Base-by-base conservation (phyloP, 1,140 invertebrate genomes). In the Anastrepha ludens region DNA sequence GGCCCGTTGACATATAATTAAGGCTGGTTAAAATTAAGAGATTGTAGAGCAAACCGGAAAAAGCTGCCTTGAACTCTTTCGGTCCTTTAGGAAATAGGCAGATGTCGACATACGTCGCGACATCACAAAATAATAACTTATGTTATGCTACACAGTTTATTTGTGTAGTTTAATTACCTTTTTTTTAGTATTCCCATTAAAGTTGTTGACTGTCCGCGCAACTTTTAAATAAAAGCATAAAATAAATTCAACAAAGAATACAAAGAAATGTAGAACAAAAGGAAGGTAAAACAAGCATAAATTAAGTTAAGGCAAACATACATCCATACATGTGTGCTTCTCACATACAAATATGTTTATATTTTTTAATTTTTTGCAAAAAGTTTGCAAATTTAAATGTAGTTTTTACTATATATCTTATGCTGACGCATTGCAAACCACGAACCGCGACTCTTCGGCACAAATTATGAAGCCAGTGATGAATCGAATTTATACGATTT, bases 401-500 rank as follows among this genome's bases (percentile, higher is more conserved):
- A 17, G 67, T 74, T 74, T 44, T 41, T 74, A 6, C 67, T 41
- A 74, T 44, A 20, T 7, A 44, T 3, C 7, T 44, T 1, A 41
- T 29, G 9, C 9, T 15, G 7, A 13, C 60, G 39, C 65, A 39
- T 44, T 17, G 39, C 29, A 55, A 55, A 55, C 50, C 11, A 55
- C 1, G 3, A 55, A 55, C 39, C 39, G 39, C 41, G 1, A 70
- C 65, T 13, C 11, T 41, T 3, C 44, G 17, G 41, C 15, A 44
- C 64, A 67, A 8, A 39, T 55, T 55, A 8, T 13, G 64, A 11
- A 13, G 39, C 17, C 17, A 47, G 67, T 44, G 41, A 74, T 44
- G 44, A 74, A 74, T 74, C 13, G 67, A 74, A 39, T 74, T 44
- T 44, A n/a, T 44, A 20, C 67, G 7, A 39, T 74, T 74, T 74